Evolutionary conservation across 35 echinoderm and acorn worm genomes (phyloP).

Genomic region (Amphiura filiformis): DNA sequence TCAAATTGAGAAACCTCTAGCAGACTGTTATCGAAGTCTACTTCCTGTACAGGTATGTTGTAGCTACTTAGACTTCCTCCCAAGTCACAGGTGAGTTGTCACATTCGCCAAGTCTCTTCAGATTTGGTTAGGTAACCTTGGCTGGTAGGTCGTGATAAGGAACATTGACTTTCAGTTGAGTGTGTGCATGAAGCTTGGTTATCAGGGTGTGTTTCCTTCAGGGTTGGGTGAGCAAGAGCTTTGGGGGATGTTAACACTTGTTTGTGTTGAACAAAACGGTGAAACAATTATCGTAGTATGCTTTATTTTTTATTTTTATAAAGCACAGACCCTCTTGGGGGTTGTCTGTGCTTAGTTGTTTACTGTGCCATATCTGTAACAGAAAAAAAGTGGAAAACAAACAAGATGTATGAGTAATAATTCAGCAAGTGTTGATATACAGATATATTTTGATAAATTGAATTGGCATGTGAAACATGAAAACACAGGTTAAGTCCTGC

Average conservation of each 20-base stretch:
- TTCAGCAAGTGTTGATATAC: too few species aligned
- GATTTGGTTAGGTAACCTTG: neutral
- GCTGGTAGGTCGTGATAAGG: neutral
- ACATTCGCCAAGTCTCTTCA: neutral
- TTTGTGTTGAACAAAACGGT: too few species aligned
- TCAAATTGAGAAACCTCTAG: neutral
- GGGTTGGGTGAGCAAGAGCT: too few species aligned
- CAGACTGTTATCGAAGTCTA: conserved; percentile 10
- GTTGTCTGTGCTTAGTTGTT: neutral
- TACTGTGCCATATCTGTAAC: neutral
- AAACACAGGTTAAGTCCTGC: too few species aligned
- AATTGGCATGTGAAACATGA: too few species aligned
- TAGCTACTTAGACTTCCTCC: conserved; percentile 1
- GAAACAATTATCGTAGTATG: neutral
- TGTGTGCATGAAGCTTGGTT: neutral
- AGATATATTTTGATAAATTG: too few species aligned
- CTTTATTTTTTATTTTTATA: neutral
- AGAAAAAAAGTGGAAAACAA: neutral
- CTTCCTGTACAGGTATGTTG: conserved; percentile 1
- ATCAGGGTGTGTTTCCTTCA: neutral
- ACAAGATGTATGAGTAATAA: too few species aligned
- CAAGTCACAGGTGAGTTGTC: neutral
- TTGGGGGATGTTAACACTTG: too few species aligned
- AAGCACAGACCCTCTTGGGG: conserved; percentile 1
- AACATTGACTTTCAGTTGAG: neutral